Percentiles rank a stretch among this genome's conserved stretches.
Conservation (phyloP, 2,888 invertebrate genomes). For the Xestoiulus laeticollis region DNA sequence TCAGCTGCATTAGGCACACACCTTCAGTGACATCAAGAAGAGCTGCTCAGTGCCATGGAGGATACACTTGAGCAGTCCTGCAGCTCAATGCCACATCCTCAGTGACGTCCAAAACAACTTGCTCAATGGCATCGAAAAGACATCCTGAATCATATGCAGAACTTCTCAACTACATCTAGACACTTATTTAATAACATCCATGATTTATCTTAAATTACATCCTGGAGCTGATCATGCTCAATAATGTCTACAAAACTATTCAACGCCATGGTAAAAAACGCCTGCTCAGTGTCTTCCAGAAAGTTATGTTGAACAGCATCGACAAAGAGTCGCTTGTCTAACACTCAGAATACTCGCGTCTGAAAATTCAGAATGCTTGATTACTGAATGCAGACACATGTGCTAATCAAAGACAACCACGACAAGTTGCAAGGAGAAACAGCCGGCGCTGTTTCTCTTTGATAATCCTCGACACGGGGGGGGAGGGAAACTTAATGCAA, state of each 20-base stretch:
- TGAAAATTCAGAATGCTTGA: neutral
- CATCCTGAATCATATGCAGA: neutral
- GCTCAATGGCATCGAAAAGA: neutral
- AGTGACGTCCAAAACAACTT: neutral
- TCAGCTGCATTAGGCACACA: too few relatives aligned
- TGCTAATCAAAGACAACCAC: neutral
- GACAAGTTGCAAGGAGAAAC: slow-evolving; percentile 4
- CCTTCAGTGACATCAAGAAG: neutral
- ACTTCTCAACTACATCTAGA: neutral
- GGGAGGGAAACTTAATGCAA: slow-evolving; percentile 8
- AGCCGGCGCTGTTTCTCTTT: slow-evolving; percentile 1
- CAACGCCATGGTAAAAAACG: neutral
- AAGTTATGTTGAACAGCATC: neutral
- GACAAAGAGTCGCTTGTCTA: neutral
- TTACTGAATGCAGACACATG: neutral
- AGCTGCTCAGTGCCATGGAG: neutral
- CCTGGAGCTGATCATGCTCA: neutral
- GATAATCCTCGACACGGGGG: neutral
- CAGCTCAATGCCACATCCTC: neutral
- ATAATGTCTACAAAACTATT: neutral
- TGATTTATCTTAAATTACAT: neutral
- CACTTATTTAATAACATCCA: neutral
- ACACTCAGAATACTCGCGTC: neutral
- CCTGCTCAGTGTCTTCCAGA: neutral
- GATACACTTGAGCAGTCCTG: neutral